Evolutionary conservation across 2,113 vertebrate species (phyloP).

Genomic region (Trinectes maculatus): DNA sequence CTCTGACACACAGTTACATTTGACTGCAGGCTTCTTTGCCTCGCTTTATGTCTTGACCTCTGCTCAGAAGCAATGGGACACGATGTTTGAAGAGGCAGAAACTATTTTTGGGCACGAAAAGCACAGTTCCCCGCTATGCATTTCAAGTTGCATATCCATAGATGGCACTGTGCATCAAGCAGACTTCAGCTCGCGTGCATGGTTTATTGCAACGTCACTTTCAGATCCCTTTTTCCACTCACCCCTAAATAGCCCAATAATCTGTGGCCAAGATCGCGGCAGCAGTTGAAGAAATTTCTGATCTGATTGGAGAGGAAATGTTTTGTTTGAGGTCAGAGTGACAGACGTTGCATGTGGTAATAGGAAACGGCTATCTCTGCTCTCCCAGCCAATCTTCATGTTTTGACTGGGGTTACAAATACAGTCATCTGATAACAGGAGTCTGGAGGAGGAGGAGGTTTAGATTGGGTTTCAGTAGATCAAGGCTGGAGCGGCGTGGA

Average conservation of each 20-base stretch:
- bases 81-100: slow-evolving; percentile 1
- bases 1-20: slow-evolving; percentile 3
- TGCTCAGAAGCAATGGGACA: slow-evolving; percentile 8
- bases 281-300: slow-evolving; percentile 32
- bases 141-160: slow-evolving; percentile 76
- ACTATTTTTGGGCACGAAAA: not conserved
- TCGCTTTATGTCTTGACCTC: not conserved
- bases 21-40: slow-evolving; percentile 6
- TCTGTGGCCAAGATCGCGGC: slow-evolving; percentile 41
- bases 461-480: slow-evolving; percentile 61
- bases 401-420: slow-evolving; percentile 65
- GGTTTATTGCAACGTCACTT: slow-evolving; percentile 43
- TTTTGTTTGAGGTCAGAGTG: slow-evolving; percentile 32
- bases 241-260: slow-evolving; percentile 14
- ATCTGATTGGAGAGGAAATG: slow-evolving; percentile 21
- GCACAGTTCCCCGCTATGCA: slow-evolving; percentile 38
- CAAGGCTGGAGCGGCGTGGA: slow-evolving; percentile 45
- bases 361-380: slow-evolving; percentile 49
- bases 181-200: slow-evolving; percentile 28
- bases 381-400: slow-evolving; percentile 55
- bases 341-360: slow-evolving; percentile 45
- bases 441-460: slow-evolving; percentile 45
- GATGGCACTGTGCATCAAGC: slow-evolving; percentile 81
- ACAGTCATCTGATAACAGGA: slow-evolving; percentile 60
- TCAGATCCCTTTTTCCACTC: slow-evolving; percentile 34